Evolutionary conservation across 2,797 vertebrate species (phyloP).

Genomic region (Premnoplex brunnescens): DNA sequence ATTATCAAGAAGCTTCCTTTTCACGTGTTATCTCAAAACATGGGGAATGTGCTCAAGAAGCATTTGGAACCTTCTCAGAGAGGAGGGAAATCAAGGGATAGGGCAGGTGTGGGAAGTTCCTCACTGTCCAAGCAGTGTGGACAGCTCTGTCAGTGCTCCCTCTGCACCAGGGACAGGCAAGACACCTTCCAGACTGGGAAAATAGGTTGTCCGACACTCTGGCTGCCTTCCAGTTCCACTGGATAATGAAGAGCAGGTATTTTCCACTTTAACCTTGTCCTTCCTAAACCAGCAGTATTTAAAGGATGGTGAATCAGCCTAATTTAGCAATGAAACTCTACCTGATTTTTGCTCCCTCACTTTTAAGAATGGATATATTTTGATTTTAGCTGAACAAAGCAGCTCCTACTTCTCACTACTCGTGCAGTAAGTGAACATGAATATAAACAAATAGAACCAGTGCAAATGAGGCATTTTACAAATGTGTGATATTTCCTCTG

Average conservation of each 20-base stretch:
- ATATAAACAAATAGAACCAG: not conserved
- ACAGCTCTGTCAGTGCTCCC: not conserved
- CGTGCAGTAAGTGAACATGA: not conserved
- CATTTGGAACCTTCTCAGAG: not conserved
- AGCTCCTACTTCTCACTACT: not conserved
- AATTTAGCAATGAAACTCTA: not conserved
- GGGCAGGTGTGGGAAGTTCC: not conserved
- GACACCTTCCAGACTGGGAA: not conserved
- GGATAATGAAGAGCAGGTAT: conserved; percentile 3
- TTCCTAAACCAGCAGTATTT: not conserved
- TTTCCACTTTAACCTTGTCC: not conserved
- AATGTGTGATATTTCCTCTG: not conserved
- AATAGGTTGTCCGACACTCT: not conserved
- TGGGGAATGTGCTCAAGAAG: not conserved
- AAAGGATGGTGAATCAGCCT: not conserved
- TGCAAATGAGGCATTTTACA: not conserved
- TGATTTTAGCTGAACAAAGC: not conserved
- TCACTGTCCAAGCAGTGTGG: not conserved
- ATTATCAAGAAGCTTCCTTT: not conserved
- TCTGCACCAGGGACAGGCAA: not conserved
- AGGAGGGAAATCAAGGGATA: not conserved
- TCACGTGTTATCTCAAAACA: not conserved
- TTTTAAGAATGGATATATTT: not conserved
- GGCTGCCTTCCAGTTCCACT: conserved; percentile 15
- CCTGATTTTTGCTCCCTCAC: not conserved